phyloP scores from a whole-genome alignment of 2,888 invertebrate genomes.

The Limenitis camilla region DNA sequence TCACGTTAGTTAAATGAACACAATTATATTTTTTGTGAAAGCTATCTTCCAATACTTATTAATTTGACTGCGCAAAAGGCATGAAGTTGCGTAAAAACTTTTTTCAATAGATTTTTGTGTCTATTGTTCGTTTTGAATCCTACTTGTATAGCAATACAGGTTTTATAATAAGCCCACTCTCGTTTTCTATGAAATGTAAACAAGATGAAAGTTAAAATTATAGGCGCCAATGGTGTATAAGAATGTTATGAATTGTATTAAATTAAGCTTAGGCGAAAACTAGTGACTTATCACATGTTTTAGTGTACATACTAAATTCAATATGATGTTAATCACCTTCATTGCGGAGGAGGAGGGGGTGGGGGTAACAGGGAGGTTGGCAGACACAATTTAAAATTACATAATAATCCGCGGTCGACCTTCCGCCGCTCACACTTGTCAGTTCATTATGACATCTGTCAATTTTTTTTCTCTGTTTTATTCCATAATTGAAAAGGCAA shows the following conservation, averaged over 20 bases:
- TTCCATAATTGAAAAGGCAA: too few relatives aligned
- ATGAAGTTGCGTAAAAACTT: conserved; percentile 45
- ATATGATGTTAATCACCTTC: too few relatives aligned
- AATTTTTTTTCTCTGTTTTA: too few relatives aligned
- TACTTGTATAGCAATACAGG: conserved; percentile 9
- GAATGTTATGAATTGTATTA: background rate
- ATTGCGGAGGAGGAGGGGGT: too few relatives aligned
- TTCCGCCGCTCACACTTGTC: too few relatives aligned
- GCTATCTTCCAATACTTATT: conserved; percentile 35
- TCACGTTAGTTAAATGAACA: conserved; percentile 12
- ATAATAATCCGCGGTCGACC: too few relatives aligned
- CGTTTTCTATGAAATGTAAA: conserved; percentile 45
- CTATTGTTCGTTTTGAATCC: conserved; percentile 11
- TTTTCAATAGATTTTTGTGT: conserved; percentile 26
- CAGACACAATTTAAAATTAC: too few relatives aligned
- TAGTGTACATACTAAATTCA: too few relatives aligned
- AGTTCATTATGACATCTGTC: too few relatives aligned
- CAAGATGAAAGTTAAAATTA: conserved; percentile 24
- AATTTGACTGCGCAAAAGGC: conserved; percentile 37
- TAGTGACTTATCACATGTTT: too few relatives aligned
- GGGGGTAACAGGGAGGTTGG: too few relatives aligned
- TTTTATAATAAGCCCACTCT: conserved; percentile 29
- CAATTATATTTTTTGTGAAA: conserved; percentile 38
- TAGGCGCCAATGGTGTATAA: conserved; percentile 6
- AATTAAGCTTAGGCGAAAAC: background rate